Conservation (phyloP, 2,888 invertebrate species). For the Philonicus albiceps region DNA sequence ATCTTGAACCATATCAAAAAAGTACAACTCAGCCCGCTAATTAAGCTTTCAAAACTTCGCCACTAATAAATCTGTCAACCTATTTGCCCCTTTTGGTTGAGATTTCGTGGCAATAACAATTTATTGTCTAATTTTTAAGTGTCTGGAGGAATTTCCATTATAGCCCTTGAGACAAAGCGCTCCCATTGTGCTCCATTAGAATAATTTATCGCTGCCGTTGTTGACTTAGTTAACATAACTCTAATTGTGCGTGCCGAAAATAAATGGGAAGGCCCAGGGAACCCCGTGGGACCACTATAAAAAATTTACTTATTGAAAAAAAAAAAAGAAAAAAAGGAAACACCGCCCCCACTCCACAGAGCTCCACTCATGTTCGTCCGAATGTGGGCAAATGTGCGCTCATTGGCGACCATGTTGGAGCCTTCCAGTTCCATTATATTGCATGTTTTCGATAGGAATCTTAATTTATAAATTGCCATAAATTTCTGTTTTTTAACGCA, state of each 20-base stretch:
- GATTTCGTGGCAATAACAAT: slow-evolving; percentile 40
- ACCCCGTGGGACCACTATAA: not conserved
- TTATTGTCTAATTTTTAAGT: slow-evolving; percentile 46
- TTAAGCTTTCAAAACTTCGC: not conserved
- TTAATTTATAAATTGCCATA: slow-evolving; percentile 48
- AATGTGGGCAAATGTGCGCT: slow-evolving; percentile 1
- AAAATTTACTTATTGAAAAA: not conserved
- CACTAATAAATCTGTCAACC: not conserved
- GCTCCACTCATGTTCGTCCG: not conserved
- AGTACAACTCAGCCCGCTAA: not conserved
- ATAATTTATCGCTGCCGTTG: slow-evolving; percentile 46
- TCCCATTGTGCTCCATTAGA: slow-evolving; percentile 41
- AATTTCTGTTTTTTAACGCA: slow-evolving; percentile 44
- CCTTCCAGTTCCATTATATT: slow-evolving; percentile 36
- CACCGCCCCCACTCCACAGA: not conserved
- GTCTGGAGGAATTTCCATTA: slow-evolving; percentile 45
- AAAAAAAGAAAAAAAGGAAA: not conserved
- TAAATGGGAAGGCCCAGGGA: slow-evolving; percentile 43
- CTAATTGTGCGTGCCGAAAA: slow-evolving; percentile 42
- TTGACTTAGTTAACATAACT: slow-evolving; percentile 46
- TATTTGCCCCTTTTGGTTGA: not conserved
- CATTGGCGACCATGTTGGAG: not conserved
- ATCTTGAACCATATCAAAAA: not conserved
- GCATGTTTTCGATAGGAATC: slow-evolving; percentile 49
- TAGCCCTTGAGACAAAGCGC: slow-evolving; percentile 25